phyloP scores from a whole-genome alignment of 2,797 vertebrate genomes.

The Calcarius lapponicus region DNA sequence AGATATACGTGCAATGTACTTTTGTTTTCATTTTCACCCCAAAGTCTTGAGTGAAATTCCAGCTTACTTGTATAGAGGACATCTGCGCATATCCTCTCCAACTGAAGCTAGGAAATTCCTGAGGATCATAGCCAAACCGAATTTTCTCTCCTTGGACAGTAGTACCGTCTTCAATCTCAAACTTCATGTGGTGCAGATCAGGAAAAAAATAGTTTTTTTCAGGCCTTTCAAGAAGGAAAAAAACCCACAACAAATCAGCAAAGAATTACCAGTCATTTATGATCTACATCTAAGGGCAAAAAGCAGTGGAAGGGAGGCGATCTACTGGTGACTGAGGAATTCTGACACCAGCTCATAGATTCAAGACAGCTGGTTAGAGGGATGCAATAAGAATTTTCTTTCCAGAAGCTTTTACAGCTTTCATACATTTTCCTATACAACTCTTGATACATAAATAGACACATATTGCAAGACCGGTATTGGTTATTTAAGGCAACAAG shows the following conservation, averaged over 20 bases:
- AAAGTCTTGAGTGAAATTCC: background rate
- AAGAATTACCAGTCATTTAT: background rate
- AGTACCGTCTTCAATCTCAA: conserved; percentile 89
- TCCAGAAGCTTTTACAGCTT: background rate
- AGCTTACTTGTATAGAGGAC: conserved; percentile 85
- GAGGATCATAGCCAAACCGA: conserved; percentile 85
- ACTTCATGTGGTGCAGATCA: conserved; percentile 89
- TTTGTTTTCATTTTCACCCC: background rate
- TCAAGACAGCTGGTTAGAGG: background rate
- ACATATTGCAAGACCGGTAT: background rate
- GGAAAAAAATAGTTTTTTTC: conserved; percentile 84
- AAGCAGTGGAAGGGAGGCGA: background rate
- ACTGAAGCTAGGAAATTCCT: conserved; percentile 88
- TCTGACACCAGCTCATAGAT: background rate
- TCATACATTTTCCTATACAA: background rate
- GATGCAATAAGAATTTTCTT: background rate
- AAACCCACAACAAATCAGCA: background rate
- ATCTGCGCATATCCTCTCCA: conserved; percentile 92
- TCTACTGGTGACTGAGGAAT: background rate
- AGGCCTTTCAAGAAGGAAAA: conserved; percentile 76
- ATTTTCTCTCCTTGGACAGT: conserved; percentile 78
- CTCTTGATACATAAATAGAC: background rate
- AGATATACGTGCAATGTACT: background rate
- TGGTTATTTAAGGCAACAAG: background rate
- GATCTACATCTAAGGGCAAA: background rate